Percentiles rank a stretch among this genome's conserved stretches.
Evolutionary conservation across 1,140 invertebrate species (phyloP).

Genomic region (Yoshiicerus persimilis): DNA sequence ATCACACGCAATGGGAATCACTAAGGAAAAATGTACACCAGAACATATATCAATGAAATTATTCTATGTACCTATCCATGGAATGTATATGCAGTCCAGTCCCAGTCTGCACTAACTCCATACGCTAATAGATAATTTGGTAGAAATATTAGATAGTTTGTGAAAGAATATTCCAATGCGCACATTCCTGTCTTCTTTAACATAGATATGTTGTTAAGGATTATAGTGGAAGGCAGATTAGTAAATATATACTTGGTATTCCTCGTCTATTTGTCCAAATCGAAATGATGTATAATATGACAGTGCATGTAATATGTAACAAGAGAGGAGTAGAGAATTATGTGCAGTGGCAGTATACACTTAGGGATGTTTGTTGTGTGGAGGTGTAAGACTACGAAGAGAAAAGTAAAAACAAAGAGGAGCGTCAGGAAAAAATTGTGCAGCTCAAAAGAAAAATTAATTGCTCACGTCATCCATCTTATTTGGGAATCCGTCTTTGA

Average conservation of each 20-base stretch:
- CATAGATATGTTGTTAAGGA: background rate
- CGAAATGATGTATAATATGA: background rate
- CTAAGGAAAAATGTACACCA: no score
- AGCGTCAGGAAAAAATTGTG: conserved; percentile 32
- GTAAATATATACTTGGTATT: background rate
- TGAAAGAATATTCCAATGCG: background rate
- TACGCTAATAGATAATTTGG: background rate
- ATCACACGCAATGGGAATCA: background rate
- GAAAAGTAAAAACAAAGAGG: conserved; percentile 37
- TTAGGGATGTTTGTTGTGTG: background rate
- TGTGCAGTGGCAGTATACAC: background rate
- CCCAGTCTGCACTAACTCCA: background rate
- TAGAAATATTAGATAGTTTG: background rate
- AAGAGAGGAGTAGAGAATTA: background rate
- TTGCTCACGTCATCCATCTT: conserved; percentile 50
- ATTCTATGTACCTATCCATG: background rate
- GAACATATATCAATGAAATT: background rate
- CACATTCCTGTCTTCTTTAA: background rate
- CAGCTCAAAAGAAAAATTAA: conserved; percentile 47
- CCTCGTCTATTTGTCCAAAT: background rate
- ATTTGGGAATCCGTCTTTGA: conserved; percentile 44
- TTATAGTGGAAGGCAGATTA: background rate
- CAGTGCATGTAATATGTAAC: background rate
- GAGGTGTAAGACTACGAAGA: background rate
- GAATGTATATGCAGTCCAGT: background rate